phyloP scores from a whole-genome alignment of 2,113 vertebrate species.

The Eulacestoma nigropectus region DNA sequence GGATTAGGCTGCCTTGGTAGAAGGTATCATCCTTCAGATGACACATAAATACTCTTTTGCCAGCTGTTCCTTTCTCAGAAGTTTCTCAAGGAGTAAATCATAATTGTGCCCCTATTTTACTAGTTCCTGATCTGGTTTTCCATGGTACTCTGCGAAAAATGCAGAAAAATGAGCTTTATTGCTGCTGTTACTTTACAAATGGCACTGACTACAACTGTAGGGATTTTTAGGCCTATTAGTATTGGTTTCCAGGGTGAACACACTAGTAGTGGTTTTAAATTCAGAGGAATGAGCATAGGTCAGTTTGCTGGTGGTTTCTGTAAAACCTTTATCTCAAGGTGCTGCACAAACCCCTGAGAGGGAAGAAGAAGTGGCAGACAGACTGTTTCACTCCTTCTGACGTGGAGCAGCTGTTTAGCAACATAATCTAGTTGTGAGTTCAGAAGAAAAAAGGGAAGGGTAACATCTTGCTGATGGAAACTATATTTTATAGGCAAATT shows the following conservation, averaged over 20 bases:
- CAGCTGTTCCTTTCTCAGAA: slow-evolving; percentile 38
- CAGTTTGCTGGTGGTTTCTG: background rate
- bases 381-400: background rate
- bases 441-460: background rate
- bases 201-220: background rate
- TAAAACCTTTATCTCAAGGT: background rate
- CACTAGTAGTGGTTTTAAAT: background rate
- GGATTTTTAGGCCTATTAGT: background rate
- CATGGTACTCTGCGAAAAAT: background rate
- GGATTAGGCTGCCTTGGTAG: slow-evolving; percentile 28
- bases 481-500: background rate
- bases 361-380: background rate
- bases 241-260: background rate
- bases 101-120: background rate
- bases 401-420: background rate
- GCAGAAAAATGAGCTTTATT: background rate
- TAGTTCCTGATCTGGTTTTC: background rate
- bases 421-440: background rate
- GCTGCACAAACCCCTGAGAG: background rate
- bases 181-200: background rate
- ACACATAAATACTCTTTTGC: slow-evolving; percentile 26
- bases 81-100: slow-evolving; percentile 14
- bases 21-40: slow-evolving; percentile 41
- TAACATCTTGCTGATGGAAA: background rate
- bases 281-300: background rate